Evolutionary conservation across 2,113 vertebrate species (phyloP).

Genomic region (Eonycteris spelaea): DNA sequence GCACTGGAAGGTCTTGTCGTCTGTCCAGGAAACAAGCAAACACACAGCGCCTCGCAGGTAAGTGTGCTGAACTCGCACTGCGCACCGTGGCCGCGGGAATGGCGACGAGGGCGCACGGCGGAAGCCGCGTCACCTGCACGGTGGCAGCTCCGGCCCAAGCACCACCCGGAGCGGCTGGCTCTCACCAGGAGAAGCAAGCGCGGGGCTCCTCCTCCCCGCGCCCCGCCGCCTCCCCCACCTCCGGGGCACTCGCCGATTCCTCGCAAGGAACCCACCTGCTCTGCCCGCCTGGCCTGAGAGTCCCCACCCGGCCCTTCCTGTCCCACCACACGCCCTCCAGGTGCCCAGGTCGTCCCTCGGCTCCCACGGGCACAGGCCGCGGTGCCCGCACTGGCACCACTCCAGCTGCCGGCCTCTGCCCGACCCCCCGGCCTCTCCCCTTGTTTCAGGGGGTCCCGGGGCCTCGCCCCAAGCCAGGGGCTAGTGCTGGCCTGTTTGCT

Average conservation of each 20-base stretch:
- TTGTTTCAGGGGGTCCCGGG: not conserved
- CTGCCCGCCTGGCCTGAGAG: fast-evolving
- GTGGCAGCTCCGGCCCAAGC: not conserved
- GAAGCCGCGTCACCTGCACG: not conserved
- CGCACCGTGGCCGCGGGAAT: fast-evolving
- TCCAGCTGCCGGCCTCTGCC: not conserved
- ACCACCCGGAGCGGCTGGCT: not conserved
- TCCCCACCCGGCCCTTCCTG: not conserved
- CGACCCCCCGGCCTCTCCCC: not conserved
- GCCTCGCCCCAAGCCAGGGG: not conserved
- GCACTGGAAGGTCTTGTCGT: slow-evolving; percentile 99
- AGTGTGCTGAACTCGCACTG: fast-evolving
- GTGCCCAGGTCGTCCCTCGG: not conserved
- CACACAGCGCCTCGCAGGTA: not conserved
- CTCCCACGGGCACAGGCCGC: too few species aligned
- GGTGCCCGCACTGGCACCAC: too few species aligned
- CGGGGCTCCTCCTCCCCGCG: not conserved
- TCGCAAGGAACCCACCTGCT: too few species aligned
- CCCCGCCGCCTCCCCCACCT: fast-evolving
- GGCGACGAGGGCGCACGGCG: fast-evolving
- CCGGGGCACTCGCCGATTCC: not conserved
- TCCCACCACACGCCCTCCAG: not conserved
- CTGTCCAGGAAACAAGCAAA: slow-evolving; percentile 78
- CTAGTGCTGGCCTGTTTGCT: too few species aligned
- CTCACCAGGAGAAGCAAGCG: not conserved